These are phyloP conservation scores for Callionymus lyra DNA, from an alignment of 2,113 vertebrate genomes.

Conservation along the genomic window DNA sequence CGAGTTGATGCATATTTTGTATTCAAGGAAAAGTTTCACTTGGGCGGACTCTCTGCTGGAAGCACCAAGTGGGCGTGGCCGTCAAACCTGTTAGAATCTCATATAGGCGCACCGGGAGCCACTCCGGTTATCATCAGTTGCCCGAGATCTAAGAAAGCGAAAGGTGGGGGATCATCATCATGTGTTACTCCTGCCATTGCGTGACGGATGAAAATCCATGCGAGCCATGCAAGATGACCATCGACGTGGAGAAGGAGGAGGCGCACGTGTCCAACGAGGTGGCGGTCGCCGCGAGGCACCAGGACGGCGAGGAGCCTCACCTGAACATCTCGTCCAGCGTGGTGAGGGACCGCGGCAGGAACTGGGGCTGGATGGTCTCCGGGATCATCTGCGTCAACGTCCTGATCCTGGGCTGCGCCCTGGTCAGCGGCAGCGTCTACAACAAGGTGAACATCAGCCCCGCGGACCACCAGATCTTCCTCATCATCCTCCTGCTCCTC, in stretches of 20 bases:
- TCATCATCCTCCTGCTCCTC: constrained; percentile 75
- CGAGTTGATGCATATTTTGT: constrained; percentile 19
- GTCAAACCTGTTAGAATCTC: constrained; percentile 28
- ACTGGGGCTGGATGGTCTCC: constrained; percentile 78
- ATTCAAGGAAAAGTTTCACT: constrained; percentile 16
- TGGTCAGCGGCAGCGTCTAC: constrained; percentile 77
- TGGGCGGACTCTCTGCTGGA: constrained; percentile 11
- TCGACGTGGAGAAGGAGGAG: constrained; percentile 25
- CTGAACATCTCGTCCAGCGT: constrained; percentile 1
- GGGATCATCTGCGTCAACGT: constrained; percentile 76
- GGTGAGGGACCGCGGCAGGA: constrained; percentile 44
- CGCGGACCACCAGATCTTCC: constrained; percentile 73
- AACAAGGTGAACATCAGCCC: constrained; percentile 57
- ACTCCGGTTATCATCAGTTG: constrained; percentile 3
- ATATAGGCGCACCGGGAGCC: constrained; percentile 4
- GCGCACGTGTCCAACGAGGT: constrained; percentile 26
- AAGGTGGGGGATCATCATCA: too few relatives aligned
- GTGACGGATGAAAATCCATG: constrained; percentile 24
- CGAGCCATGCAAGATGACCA: constrained; percentile 47
- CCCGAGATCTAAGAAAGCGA: neutral
- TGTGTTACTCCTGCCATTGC: constrained; percentile 41
- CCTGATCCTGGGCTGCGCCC: constrained; percentile 74
- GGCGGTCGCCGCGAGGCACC: neutral
- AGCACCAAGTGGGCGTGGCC: constrained; percentile 28
- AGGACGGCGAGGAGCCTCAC: constrained; percentile 4